Evolutionary conservation across 1,140 invertebrate genomes (phyloP), one percentile per base, ranked within the genome.

Genomic region (Tetramorium simillimum): DNA sequence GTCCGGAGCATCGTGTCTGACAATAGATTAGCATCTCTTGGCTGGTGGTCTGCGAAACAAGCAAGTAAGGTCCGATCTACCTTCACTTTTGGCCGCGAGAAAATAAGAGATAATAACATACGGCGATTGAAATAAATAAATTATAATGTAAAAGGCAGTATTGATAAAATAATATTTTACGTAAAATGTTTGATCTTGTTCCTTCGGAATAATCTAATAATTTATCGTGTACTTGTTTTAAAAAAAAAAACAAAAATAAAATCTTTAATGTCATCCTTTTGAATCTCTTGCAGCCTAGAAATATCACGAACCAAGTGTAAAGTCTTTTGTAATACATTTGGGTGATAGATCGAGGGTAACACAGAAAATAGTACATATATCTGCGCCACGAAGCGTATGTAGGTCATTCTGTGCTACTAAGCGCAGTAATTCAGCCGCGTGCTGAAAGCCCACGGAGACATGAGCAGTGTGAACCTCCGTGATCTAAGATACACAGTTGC

Each of bases 401-500:
- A 73, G 67, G 80, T 73, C 80, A 82, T 37, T 73, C 40, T n/a
- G 37, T 58, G 37, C 46, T 51, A 46, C 53, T 77, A 80, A 46
- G 53, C 21, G 75, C 49, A 78, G 76, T 77, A 90, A 90, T 80
- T 89, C 73, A 43, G 51, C 37, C 18, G 56, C 33, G 43, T 56
- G 73, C 28, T 85, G 82, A 85, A 85, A 85, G 73, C 46, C 58
- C 46, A 65, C 43, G 46, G 46, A 85, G 58, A 76, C 58, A 63
- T 21, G 56, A 72, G 65, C 28, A 43, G n/a, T 24, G 49, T 58
- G 84, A 43, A 77, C 69, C 51, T 76, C 76, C 62, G 63, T 89
- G 62, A 84, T 87, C 78, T 89, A 84, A 90, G 85, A 87, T 86
- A 84, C 84, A 37, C 46, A 56, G 21, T 77, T 60, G 82, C 63